Conservation (phyloP, 2,113 vertebrate species). For the Pelodiscus sinensis region DNA sequence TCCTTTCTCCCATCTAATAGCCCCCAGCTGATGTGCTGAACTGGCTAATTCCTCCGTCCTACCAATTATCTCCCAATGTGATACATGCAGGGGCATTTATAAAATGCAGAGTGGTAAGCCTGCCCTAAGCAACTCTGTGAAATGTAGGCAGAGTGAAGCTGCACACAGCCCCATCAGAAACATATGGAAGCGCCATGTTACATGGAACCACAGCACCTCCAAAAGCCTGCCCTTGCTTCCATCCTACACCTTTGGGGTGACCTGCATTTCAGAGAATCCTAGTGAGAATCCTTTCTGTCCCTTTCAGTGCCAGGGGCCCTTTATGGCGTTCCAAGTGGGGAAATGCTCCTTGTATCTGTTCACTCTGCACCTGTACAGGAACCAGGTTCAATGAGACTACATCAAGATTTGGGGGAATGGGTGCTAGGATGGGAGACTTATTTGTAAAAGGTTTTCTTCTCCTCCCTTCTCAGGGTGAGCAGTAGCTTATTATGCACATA, state of each 20-base stretch:
- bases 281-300: neutral
- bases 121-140: neutral
- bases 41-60: no score
- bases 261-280: rapidly evolving
- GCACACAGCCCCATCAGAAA: neutral
- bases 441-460: neutral
- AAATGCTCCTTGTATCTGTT: neutral
- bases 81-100: neutral
- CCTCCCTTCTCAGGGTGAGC: neutral
- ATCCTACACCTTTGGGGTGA: neutral
- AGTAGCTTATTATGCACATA: neutral
- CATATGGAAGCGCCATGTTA: neutral
- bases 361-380: neutral
- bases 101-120: neutral
- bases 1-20: neutral
- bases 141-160: neutral
- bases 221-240: rapidly evolving
- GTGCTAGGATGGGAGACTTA: neutral
- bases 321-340: neutral
- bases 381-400: neutral
- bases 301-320: neutral
- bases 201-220: neutral
- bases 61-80: no score
- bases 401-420: neutral
- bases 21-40: neutral